Percentiles rank a stretch among this genome's conserved stretches.
phyloP scores from a whole-genome alignment of 2,113 vertebrate genomes.

The Microcebus lehilahytsara region DNA sequence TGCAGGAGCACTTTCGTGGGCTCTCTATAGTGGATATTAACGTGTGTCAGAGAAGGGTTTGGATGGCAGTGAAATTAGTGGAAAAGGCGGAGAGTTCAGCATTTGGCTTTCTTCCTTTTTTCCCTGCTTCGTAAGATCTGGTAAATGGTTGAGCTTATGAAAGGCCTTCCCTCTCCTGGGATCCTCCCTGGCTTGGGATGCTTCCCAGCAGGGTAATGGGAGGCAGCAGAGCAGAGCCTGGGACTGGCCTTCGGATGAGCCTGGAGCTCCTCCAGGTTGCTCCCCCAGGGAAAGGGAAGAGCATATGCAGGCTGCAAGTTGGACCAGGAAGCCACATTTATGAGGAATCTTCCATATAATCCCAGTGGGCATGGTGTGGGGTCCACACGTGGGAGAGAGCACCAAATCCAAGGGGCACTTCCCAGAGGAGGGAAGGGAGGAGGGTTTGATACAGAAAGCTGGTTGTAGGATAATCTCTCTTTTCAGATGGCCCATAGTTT shows the following conservation, averaged over 20 bases:
- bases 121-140: background rate
- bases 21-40: background rate
- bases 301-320: background rate
- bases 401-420: background rate
- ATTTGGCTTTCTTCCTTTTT: background rate
- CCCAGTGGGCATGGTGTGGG: background rate
- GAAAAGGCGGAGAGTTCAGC: background rate
- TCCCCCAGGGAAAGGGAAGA: background rate
- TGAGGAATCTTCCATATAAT: background rate
- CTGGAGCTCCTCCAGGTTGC: background rate
- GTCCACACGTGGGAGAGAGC: fast-evolving
- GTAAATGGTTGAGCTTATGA: background rate
- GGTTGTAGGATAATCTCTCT: background rate
- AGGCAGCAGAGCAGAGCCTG: background rate
- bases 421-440: no score
- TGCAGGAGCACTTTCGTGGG: background rate
- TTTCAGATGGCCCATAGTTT: background rate
- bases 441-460: background rate
- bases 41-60: background rate
- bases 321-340: background rate
- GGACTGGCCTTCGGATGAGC: background rate
- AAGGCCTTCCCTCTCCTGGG: background rate
- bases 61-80: background rate
- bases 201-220: background rate
- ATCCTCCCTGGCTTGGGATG: background rate